Percentiles rank a stretch among this genome's conserved stretches.
These are phyloP conservation scores for Corbicula japonica DNA, from an alignment of 2,888 invertebrate species.

Conservation along the genomic window DNA sequence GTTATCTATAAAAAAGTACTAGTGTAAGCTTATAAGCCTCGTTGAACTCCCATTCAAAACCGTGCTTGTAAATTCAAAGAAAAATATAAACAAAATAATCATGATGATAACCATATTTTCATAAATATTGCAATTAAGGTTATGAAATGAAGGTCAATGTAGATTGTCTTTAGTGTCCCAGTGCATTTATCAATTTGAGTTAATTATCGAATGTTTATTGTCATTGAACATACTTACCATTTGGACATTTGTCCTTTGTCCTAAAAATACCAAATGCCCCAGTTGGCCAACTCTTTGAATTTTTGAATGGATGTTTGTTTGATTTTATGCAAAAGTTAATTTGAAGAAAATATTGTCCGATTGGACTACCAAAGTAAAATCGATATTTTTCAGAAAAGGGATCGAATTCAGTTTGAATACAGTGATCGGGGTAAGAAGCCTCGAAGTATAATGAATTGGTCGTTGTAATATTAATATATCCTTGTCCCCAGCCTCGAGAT, in stretches of 20 bases:
- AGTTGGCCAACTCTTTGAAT: not conserved
- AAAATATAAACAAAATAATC: no score
- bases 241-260: not conserved
- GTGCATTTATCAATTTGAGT: no score
- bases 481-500: not conserved
- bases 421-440: not conserved
- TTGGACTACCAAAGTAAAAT: not conserved
- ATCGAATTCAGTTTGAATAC: not conserved
- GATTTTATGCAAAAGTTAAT: constrained; percentile 1
- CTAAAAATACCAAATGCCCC: constrained; percentile 4
- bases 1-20: no score
- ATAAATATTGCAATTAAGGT: no score
- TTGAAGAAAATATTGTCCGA: constrained; percentile 5
- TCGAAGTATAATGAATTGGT: not conserved
- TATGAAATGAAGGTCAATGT: no score
- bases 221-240: no score
- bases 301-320: not conserved
- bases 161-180: no score
- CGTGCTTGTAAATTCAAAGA: no score
- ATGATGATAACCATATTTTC: no score
- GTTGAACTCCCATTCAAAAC: no score
- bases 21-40: no score
- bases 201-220: no score
- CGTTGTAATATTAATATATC: constrained; percentile 7
- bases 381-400: not conserved